phyloP scores from a whole-genome alignment of 2,797 vertebrate species.

The Danio aesculapii region DNA sequence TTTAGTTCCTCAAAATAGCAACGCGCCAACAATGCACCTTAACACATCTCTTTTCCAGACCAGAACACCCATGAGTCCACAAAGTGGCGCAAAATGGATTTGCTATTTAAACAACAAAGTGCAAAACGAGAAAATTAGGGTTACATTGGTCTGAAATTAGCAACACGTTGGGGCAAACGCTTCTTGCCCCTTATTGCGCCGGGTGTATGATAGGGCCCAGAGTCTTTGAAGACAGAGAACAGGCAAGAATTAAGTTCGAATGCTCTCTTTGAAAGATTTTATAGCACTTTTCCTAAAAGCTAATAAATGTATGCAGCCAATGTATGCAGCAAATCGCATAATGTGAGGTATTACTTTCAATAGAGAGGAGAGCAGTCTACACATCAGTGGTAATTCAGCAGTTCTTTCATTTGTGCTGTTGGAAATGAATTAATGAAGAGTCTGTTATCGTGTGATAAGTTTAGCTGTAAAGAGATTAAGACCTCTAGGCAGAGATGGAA shows the following conservation, averaged over 20 bases:
- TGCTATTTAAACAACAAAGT: too few relatives aligned
- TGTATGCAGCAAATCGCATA: conserved; percentile 77
- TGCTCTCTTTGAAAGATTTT: neutral
- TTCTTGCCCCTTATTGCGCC: too few relatives aligned
- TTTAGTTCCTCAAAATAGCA: too few relatives aligned
- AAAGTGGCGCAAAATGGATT: too few relatives aligned
- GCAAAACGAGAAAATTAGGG: too few relatives aligned
- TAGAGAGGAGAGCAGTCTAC: conserved; percentile 68
- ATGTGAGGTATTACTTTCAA: conserved; percentile 71
- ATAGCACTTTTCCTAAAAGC: conserved; percentile 45
- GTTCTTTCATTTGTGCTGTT: conserved; percentile 72
- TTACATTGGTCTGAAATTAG: too few relatives aligned
- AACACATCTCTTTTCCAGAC: too few relatives aligned
- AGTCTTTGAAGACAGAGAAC: neutral
- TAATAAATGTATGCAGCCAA: conserved; percentile 78
- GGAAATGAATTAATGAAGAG: conserved; percentile 74
- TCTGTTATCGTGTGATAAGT: conserved; percentile 80
- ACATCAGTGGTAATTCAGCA: conserved; percentile 70
- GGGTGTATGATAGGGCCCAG: too few relatives aligned
- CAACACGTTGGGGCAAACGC: too few relatives aligned
- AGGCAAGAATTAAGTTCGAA: conserved; percentile 5
- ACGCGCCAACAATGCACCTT: too few relatives aligned
- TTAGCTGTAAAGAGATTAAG: conserved; percentile 77
- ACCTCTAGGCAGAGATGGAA: conserved; percentile 71
- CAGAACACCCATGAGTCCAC: too few relatives aligned